Conservation (phyloP, 1,140 invertebrate species). For the Listronotus bonariensis region DNA sequence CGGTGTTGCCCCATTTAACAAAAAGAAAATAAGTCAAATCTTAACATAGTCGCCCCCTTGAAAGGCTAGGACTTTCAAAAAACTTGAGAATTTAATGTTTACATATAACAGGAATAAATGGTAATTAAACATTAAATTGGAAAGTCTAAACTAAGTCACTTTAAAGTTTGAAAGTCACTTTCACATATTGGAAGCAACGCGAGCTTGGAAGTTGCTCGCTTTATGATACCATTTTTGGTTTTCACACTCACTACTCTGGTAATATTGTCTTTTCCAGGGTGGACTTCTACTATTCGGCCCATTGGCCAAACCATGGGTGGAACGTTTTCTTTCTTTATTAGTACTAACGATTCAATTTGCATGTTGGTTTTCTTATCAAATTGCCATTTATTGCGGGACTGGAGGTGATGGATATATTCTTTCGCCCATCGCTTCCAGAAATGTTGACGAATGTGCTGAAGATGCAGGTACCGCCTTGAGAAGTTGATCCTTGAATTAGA, state of each 20-base stretch:
- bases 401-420: slow-evolving; percentile 44
- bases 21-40: too few species aligned
- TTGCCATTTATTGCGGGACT: slow-evolving; percentile 40
- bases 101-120: too few species aligned
- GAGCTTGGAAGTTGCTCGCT: too few species aligned
- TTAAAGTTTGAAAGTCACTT: too few species aligned
- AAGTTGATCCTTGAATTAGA: slow-evolving; percentile 26
- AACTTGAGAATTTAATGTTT: too few species aligned
- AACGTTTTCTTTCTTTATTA: slow-evolving; percentile 38
- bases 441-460: slow-evolving; percentile 40
- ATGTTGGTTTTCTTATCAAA: background rate
- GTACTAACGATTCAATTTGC: slow-evolving; percentile 27
- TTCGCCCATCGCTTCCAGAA: slow-evolving; percentile 44
- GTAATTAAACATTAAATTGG: too few species aligned
- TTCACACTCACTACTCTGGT: slow-evolving; percentile 48
- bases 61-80: too few species aligned
- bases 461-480: slow-evolving; percentile 40
- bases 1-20: too few species aligned
- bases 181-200: background rate
- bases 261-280: slow-evolving; percentile 48
- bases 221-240: background rate
- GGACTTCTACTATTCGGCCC: slow-evolving; percentile 46
- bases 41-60: too few species aligned
- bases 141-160: too few species aligned
- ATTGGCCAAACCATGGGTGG: slow-evolving; percentile 44